Conservation (phyloP, 2,888 invertebrate genomes). For the Cryptus armator region DNA sequence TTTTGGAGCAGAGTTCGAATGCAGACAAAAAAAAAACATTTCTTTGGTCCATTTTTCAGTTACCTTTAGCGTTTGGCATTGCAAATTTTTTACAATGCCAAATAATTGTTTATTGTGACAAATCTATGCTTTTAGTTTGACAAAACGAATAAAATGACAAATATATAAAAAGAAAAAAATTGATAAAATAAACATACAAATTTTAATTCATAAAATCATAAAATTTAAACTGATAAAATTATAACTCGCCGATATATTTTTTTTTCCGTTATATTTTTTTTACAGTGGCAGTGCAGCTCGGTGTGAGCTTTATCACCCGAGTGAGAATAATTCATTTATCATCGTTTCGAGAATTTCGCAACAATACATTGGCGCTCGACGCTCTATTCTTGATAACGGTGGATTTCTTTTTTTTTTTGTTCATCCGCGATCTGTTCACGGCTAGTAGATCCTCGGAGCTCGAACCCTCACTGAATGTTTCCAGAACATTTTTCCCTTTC, state of each 20-base stretch:
- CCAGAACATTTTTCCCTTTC: conserved; percentile 69
- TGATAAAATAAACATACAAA: no score
- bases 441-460: conserved; percentile 76
- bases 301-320: background rate
- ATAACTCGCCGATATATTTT: conserved; percentile 3
- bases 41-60: background rate
- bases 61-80: background rate
- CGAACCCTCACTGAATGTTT: conserved; percentile 76
- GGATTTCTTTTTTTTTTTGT: conserved; percentile 69
- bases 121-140: background rate
- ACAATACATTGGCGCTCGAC: conserved; percentile 73
- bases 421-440: conserved; percentile 67
- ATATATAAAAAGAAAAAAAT: no score
- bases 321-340: conserved; percentile 42
- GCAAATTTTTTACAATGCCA: background rate
- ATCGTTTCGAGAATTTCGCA: conserved; percentile 51
- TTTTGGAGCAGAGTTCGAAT: background rate
- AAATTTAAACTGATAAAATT: background rate
- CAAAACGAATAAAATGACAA: background rate
- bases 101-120: conserved; percentile 2
- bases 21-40: background rate
- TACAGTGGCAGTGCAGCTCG: conserved; percentile 61
- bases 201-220: background rate
- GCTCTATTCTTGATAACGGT: conserved; percentile 73
- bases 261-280: conserved; percentile 1